Evolutionary conservation across 1,140 invertebrate species (phyloP).

Genomic region (Anadara kagoshimensis): DNA sequence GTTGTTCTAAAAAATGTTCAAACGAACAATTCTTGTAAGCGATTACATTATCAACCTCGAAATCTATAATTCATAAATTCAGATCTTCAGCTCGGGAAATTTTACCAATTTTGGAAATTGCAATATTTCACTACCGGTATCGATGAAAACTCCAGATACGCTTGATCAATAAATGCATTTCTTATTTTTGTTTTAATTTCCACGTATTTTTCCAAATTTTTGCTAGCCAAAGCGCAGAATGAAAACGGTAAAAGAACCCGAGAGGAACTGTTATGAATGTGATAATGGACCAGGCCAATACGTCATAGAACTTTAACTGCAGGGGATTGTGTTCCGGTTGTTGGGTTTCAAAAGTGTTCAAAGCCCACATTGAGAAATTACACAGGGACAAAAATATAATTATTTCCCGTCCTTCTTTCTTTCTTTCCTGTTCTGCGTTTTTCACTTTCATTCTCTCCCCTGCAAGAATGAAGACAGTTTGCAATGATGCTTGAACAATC

Average conservation of each 20-base stretch:
- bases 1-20: too few relatives aligned
- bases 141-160: too few relatives aligned
- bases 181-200: conserved; percentile 24
- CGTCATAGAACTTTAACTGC: conserved; percentile 62
- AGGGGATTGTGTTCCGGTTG: conserved; percentile 57
- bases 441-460: conserved; percentile 85
- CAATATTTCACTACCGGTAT: too few relatives aligned
- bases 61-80: too few relatives aligned
- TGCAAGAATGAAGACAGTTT: conserved; percentile 87
- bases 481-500: conserved; percentile 86
- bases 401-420: conserved; percentile 94
- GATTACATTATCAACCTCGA: too few relatives aligned
- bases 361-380: conserved; percentile 78
- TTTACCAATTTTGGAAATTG: too few relatives aligned
- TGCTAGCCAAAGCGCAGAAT: conserved; percentile 68
- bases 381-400: conserved; percentile 96
- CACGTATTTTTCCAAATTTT: conserved; percentile 71
- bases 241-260: conserved; percentile 68
- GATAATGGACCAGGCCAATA: conserved; percentile 63
- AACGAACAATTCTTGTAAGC: too few relatives aligned
- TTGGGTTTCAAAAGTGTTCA: conserved; percentile 65
- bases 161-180: too few relatives aligned
- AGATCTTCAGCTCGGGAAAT: too few relatives aligned
- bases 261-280: conserved; percentile 66
- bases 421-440: conserved; percentile 91